phyloP scores from a whole-genome alignment of 2,888 invertebrate species.

The Acleris emargana region DNA sequence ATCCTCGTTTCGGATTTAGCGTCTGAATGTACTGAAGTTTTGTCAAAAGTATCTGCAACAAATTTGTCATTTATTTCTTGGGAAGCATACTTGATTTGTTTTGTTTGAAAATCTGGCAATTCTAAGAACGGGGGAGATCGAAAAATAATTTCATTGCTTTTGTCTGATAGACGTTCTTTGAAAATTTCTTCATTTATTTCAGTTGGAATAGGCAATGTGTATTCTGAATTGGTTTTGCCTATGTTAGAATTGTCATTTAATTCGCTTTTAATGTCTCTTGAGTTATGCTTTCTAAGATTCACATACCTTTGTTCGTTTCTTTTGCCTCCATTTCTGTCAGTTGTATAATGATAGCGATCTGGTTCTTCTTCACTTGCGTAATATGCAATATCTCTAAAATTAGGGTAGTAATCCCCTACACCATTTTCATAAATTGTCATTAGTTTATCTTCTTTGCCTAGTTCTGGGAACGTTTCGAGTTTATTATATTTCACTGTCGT shows the following conservation, averaged over 20 bases:
- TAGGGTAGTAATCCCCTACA: conserved; percentile 68
- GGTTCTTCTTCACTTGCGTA: conserved; percentile 53
- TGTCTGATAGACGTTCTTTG: conserved; percentile 15
- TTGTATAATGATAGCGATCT: conserved; percentile 58
- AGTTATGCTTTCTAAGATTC: conserved; percentile 30
- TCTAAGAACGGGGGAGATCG: conserved; percentile 57
- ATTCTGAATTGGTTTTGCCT: not conserved
- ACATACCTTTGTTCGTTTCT: conserved; percentile 38
- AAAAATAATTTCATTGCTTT: conserved; percentile 47
- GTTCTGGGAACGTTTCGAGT: conserved; percentile 41
- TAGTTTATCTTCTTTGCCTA: conserved; percentile 48
- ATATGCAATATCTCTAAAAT: conserved; percentile 54
- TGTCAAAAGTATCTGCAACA: conserved; percentile 41
- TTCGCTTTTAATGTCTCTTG: conserved; percentile 37
- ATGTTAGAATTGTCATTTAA: conserved; percentile 13
- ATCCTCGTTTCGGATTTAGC: conserved; percentile 30
- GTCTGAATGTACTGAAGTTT: conserved; percentile 47
- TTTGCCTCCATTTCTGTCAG: conserved; percentile 46
- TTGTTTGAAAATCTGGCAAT: conserved; percentile 63
- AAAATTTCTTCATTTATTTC: conserved; percentile 35
- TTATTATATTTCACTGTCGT: conserved; percentile 38
- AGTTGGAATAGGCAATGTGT: conserved; percentile 12
- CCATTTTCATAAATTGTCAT: conserved; percentile 48
- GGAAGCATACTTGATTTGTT: conserved; percentile 49
- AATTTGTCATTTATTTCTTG: conserved; percentile 40